Conservation (phyloP, 2,888 invertebrate species). For the Penaeus monodon region DNA sequence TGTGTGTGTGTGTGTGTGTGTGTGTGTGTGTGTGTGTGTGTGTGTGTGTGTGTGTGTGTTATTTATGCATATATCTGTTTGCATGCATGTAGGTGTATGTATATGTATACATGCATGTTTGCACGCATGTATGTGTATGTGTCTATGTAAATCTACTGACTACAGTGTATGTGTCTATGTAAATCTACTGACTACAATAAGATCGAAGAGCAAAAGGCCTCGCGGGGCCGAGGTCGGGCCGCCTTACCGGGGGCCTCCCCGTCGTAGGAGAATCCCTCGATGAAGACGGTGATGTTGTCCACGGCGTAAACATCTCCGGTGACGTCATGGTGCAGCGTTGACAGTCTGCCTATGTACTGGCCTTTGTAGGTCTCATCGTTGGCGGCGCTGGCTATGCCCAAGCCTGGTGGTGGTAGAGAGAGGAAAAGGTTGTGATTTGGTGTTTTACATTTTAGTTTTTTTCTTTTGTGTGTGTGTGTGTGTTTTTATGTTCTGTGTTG, state of each 20-base stretch:
- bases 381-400: background rate
- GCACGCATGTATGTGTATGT: background rate
- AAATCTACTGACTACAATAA: background rate
- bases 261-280: conserved; percentile 56
- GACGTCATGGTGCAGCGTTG: conserved; percentile 59
- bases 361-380: conserved; percentile 41
- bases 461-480: too few relatives aligned
- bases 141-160: background rate
- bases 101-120: too few relatives aligned
- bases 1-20: background rate
- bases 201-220: too few relatives aligned
- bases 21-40: too few relatives aligned
- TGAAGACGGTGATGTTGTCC: conserved; percentile 60
- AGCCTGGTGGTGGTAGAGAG: too few relatives aligned
- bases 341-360: conserved; percentile 47
- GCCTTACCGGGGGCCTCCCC: conserved; percentile 58
- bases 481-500: too few relatives aligned
- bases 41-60: too few relatives aligned
- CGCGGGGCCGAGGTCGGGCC: background rate
- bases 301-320: conserved; percentile 60
- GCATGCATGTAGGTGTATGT: too few relatives aligned
- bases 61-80: background rate
- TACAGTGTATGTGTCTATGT: background rate
- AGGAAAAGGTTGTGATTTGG: too few relatives aligned
- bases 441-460: too few relatives aligned